A percentile compares a stretch with the other conserved stretches of the same genome.
Conservation (phyloP, 2,888 invertebrate species). For the Darwinula stevensoni region DNA sequence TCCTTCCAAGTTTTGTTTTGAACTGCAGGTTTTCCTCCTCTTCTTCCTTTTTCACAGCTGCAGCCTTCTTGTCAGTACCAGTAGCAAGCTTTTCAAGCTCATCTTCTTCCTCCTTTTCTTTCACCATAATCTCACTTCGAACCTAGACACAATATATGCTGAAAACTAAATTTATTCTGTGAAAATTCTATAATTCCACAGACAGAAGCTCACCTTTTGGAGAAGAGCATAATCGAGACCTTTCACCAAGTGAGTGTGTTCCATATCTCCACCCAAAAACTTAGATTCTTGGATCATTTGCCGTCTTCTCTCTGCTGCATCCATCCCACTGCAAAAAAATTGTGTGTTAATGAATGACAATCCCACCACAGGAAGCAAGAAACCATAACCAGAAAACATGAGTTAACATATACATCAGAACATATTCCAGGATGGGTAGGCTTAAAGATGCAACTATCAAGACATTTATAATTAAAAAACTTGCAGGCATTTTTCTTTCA, state of each 20-base stretch:
- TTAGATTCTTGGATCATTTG: constrained; percentile 95
- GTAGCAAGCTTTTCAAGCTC: constrained; percentile 40
- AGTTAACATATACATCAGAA: no score
- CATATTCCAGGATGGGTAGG: no score
- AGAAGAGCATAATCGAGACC: constrained; percentile 72
- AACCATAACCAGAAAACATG: no score
- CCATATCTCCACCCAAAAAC: constrained; percentile 99
- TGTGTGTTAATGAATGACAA: constrained; percentile 5
- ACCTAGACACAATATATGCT: no score
- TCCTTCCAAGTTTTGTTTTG: constrained; percentile 46
- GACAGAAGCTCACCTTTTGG: no score
- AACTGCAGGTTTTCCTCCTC: constrained; percentile 49
- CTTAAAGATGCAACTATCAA: not conserved
- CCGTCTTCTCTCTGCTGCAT: constrained; percentile 73
- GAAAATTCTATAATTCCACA: no score
- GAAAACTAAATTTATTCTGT: no score
- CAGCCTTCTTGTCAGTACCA: constrained; percentile 20
- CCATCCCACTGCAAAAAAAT: constrained; percentile 22
- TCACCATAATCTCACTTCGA: constrained; percentile 53
- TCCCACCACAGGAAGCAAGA: not conserved
- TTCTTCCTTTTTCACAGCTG: constrained; percentile 19
- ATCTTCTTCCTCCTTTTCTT: constrained; percentile 50
- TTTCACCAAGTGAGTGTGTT: constrained; percentile 99
- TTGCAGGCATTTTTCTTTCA: not conserved
- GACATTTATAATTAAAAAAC: not conserved